Evolutionary conservation across 2,797 vertebrate genomes (phyloP), one percentile per base, ranked within the genome.

Genomic region (Aphelocoma californica): DNA sequence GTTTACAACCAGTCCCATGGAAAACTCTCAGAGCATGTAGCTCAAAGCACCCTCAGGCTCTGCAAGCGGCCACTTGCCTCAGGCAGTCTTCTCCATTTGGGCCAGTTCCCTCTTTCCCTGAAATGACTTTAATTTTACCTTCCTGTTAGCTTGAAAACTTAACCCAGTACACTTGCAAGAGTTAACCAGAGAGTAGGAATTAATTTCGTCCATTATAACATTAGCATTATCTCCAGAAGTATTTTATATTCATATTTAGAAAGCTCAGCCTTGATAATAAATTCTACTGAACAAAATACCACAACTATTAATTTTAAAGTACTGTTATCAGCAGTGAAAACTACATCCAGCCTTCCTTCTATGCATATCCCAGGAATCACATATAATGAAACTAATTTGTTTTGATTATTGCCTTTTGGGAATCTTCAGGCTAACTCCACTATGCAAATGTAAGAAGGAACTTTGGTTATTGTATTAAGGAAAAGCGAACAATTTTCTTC

Each of bases 31-130:
- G 14, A 42, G 14, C 26, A 7, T 2, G 34, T 1, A 81, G 50
- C 58, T 66, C 71, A 93, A 83, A 66, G 64, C 57, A 50, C 36
- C 45, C 61, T 80, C 12, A 75, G 72, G 57, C 54, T 91, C 72
- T 94, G 86, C 69, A 78, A 89, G 79, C 31, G 44, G 69, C 57
- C 53, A 77, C 38, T 74, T 96, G 90, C 72, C 84, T 92, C 69
- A 74, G 65, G 71, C 70, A 90, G n/a, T 7, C 53, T 57, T 89
- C 73, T 85, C 40, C 8, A 38, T 80, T 79, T 57, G 51, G 28
- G 28, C 47, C 47, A 91, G 25, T 36, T 83, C 13, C 10, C 21
- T 50, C 58, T 50, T 88, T 50, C 81, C 77, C n/a, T 81, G 72
- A 81, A 93, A 85, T 25, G 73, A 58, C 14, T 32, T 70, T 38